Evolutionary conservation across 2,113 vertebrate species (phyloP), one percentile per base, ranked within the genome.

Genomic region (Syngnathus scovelli): DNA sequence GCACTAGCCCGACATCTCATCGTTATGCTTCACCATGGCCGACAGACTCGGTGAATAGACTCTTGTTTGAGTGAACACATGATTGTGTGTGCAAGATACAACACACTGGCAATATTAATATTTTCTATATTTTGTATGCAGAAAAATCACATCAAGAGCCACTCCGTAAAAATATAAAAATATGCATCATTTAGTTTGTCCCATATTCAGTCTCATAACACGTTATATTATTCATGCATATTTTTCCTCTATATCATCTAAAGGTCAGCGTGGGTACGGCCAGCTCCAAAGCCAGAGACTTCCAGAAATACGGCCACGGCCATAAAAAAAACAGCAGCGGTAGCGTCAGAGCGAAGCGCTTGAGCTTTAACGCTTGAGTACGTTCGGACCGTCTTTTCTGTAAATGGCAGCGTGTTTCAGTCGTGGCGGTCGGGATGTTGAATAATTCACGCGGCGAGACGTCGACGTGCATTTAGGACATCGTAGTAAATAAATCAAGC

Each of bases 21-120:
- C 81, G 78, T 71, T 85, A 84, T 89, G 87, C 84, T 69, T 49
- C 73, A 58, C 70, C 78, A 77, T 75, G 71, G 73, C 71, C 1
- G 41, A 56, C 49, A 61, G 16, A 52, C 67, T 58, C 60, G 71
- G 66, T 79, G 75, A 85, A 87, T 73, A 73, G 71, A 81, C 76
- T 78, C 61, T 61, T 67, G 65, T 67, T 19, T 58, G 8, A 37
- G 27, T 48, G 36, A 54, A 33, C 67, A 16, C 39, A 39, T 51
- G 15, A 66, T 44, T 38, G 13, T 12, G 41, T 43, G 1, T 43
- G 27, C 27, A 33, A 33, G 27, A 33, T 33, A 33, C 27, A 33
- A 3, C 27, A 33, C 27, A 3, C 27, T 33, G 27, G 27, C 2
- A 33, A 33, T 33, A 33, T 33, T 33, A 33, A 33, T 33, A 33